A percentile compares a stretch with the other conserved stretches of the same genome.
These are phyloP conservation scores for Argentina silus DNA, from an alignment of 2,797 vertebrate genomes.

Conservation along the genomic window DNA sequence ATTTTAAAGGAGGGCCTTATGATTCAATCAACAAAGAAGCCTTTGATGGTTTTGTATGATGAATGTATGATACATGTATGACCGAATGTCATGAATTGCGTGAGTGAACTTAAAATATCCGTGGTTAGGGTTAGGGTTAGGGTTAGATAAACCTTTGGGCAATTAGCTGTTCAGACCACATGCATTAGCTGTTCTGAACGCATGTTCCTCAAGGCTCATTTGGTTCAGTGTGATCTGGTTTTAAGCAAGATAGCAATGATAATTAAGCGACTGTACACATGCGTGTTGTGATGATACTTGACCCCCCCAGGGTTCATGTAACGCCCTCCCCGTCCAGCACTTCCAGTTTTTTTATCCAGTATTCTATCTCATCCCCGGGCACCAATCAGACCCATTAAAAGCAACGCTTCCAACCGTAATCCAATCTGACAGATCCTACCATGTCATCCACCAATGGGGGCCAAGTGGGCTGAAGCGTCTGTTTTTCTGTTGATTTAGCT, in stretches of 20 bases:
- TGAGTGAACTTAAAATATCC: no score
- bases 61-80: no score
- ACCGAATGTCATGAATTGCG: no score
- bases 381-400: slow-evolving; percentile 57
- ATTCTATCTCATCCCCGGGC: slow-evolving; percentile 34
- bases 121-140: no score
- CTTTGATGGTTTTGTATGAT: neutral
- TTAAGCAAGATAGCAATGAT: neutral
- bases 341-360: slow-evolving; percentile 10
- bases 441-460: neutral
- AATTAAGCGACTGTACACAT: neutral
- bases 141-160: neutral
- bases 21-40: neutral
- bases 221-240: neutral
- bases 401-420: slow-evolving; percentile 23
- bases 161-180: neutral
- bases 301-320: neutral
- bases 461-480: neutral
- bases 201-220: neutral
- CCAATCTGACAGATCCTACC: slow-evolving; percentile 14
- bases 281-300: neutral
- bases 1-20: neutral
- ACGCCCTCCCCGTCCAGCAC: no score
- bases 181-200: neutral
- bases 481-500: slow-evolving; percentile 14